Percentiles rank a stretch among this genome's conserved stretches.
Evolutionary conservation across 2,113 vertebrate genomes (phyloP).

Genomic region (Amblyopsis rosae): DNA sequence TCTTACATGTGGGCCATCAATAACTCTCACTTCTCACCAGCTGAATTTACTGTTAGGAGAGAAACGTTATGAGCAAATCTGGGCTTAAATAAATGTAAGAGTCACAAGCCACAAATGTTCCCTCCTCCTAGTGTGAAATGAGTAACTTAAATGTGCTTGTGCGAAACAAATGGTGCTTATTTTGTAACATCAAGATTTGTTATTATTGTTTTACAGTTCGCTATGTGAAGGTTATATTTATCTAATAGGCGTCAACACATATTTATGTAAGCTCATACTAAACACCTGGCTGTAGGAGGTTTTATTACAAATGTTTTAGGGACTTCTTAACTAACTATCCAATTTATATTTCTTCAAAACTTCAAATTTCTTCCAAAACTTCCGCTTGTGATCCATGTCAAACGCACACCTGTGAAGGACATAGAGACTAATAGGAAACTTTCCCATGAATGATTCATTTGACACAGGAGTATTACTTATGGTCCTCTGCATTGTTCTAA

Average conservation of each 20-base stretch:
- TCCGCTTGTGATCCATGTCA: not conserved
- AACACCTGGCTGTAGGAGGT: not conserved
- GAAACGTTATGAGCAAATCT: conserved; percentile 35
- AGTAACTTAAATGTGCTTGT: not conserved
- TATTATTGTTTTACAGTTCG: not conserved
- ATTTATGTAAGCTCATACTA: not conserved
- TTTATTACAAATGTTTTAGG: not conserved
- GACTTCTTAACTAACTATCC: not conserved
- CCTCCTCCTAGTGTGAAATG: not conserved
- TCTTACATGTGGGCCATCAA: conserved; percentile 59
- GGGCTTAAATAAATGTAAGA: conserved; percentile 34
- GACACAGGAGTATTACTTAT: conserved; percentile 15
- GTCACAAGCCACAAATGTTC: conserved; percentile 25
- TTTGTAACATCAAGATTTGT: not conserved
- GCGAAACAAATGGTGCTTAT: conserved; percentile 2
- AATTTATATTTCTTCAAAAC: not conserved
- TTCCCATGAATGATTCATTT: conserved; percentile 35
- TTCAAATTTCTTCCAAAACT: too few relatives aligned
- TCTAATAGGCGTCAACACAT: not conserved
- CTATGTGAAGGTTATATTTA: conserved; percentile 11
- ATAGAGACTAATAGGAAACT: conserved; percentile 13
- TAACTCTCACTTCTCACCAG: conserved; percentile 39
- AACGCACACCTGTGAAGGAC: not conserved
- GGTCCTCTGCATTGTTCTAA: conserved; percentile 11
- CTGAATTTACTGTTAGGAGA: conserved; percentile 25